Base-by-base conservation (phyloP, 2,888 invertebrate genomes). In the Netelia melanura region DNA sequence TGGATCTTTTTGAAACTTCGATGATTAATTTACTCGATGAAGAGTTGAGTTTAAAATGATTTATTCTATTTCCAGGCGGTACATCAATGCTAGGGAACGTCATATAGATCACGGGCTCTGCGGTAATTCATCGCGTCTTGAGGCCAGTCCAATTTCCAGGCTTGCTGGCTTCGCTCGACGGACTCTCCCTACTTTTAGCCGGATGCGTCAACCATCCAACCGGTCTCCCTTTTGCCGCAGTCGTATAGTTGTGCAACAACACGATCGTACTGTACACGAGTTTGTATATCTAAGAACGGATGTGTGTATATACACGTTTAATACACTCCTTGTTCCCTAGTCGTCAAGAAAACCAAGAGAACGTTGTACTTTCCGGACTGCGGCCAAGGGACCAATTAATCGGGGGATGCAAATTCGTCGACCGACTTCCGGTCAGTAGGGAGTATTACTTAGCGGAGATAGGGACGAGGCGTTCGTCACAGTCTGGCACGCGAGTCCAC, bases 321-420 rank as follows among this genome's bases (percentile, higher is more conserved):
- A 79, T 38, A 74, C 61, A 56, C 30, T n/a, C 10, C 48, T 68
- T 74, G 11, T 58, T 68, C 68, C 21, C 56, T 21, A 82, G 76
- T 76, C 65, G 64, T 71, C 56, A 56, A 61, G 54, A 74, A 83
- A 65, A 21, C 62, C 10, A 61, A 64, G 71, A 71, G 61, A 61
- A 48, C 48, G 48, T 10, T 30, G 77, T 64, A 67, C 56, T 38
- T 23, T 54, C 54, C 23, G 74, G 30, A 56, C 64, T 43, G 23
- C 48, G 56, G 62, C 77, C 52, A 77, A 67, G 75, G 77, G 84
- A 67, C 72, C 76, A 77, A 84, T 84, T 78, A 78, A 74, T 61
- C 56, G 52, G 64, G 64, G 72, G 81, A 84, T 84, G 81, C 77
- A 81, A 81, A 77, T 84, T 81, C 68, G 84, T 84, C 58, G 56